Evolutionary conservation across 2,113 vertebrate species (phyloP).

Genomic region (Hoplias malabaricus): DNA sequence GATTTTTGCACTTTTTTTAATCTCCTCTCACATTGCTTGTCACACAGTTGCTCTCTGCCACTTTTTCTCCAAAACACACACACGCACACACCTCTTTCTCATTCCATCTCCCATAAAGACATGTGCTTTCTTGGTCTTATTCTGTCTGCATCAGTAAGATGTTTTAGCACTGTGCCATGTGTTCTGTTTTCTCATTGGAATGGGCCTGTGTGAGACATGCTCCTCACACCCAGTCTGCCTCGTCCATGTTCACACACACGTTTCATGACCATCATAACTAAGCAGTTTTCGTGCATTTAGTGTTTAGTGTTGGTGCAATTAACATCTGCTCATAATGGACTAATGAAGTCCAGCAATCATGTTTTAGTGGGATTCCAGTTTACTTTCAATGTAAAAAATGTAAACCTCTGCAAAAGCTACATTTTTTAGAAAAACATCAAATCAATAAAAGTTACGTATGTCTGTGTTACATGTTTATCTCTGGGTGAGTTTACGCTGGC

Average conservation of each 20-base stretch:
- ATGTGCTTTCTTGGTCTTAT: background rate
- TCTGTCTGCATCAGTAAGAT: conserved; percentile 1
- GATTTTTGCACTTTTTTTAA: background rate
- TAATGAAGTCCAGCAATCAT: background rate
- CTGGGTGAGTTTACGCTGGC: too few species aligned
- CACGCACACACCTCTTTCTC: conserved; percentile 19
- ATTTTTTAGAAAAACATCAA: too few species aligned
- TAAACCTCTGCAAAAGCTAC: too few species aligned
- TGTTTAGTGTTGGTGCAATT: background rate
- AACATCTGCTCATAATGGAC: background rate
- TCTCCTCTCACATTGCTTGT: conserved; percentile 16
- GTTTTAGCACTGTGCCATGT: conserved; percentile 20
- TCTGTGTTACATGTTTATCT: background rate
- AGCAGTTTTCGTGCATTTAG: background rate
- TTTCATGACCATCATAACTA: background rate
- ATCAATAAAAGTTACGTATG: too few species aligned
- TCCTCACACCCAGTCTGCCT: background rate
- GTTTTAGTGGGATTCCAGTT: background rate
- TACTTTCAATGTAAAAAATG: background rate
- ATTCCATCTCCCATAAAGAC: background rate
- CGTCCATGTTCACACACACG: background rate
- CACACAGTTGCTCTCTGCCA: conserved; percentile 28
- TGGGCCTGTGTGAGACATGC: background rate
- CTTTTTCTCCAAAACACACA: background rate
- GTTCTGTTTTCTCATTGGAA: conserved; percentile 2